These are phyloP conservation scores for Eupeodes luniger DNA, from an alignment of 2,888 invertebrate genomes.

Conservation along the genomic window DNA sequence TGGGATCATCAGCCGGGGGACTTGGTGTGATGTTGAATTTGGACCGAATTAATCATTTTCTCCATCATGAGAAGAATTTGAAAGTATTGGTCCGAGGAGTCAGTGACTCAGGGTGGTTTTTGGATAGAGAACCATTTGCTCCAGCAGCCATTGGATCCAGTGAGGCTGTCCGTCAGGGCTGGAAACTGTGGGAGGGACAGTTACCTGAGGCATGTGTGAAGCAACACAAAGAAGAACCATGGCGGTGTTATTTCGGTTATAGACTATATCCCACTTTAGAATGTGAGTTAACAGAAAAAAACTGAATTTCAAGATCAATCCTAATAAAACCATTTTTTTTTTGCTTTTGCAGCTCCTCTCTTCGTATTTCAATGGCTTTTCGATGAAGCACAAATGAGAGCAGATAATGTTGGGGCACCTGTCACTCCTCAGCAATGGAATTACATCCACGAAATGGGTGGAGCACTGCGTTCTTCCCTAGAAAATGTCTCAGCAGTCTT, in stretches of 20 bases:
- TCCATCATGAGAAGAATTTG: conserved; percentile 86
- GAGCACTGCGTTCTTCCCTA: conserved; percentile 92
- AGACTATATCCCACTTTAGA: conserved; percentile 93
- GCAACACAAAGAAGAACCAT: conserved; percentile 89
- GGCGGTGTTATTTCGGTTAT: conserved; percentile 97
- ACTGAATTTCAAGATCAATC: not conserved
- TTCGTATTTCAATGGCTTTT: conserved; percentile 98
- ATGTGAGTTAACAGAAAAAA: conserved; percentile 85
- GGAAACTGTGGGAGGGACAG: conserved; percentile 91
- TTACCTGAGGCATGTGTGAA: conserved; percentile 91
- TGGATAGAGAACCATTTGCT: conserved; percentile 92
- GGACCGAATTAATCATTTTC: conserved; percentile 90
- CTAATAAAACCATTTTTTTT: conserved; percentile 78
- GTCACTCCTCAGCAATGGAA: conserved; percentile 96
- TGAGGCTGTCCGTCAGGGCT: conserved; percentile 89
- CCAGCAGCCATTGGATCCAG: conserved; percentile 87
- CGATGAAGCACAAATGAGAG: conserved; percentile 97
- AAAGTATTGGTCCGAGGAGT: conserved; percentile 92
- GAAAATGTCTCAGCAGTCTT: conserved; percentile 94
- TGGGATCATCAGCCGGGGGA: conserved; percentile 95
- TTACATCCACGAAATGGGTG: conserved; percentile 95
- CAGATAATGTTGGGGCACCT: conserved; percentile 95
- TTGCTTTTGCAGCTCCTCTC: conserved; percentile 87
- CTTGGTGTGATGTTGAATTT: conserved; percentile 97
- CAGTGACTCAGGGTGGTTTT: conserved; percentile 97